Evolutionary conservation across 92 coral and sea anemone genomes (phyloP).

Genomic region (Zoanthus sansibaricus): DNA sequence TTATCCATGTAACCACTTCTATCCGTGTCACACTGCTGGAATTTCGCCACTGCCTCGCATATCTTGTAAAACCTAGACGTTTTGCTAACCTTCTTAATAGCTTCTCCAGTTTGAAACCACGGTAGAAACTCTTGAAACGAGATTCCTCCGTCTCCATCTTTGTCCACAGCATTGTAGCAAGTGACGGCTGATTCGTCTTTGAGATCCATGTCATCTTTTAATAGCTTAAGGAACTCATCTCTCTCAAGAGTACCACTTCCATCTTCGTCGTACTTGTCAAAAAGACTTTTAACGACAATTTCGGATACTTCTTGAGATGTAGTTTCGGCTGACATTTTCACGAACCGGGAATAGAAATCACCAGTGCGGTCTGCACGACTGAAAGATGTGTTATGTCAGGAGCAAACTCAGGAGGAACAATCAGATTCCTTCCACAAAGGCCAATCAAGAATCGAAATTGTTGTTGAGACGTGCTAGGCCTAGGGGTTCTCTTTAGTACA

Average conservation of each 20-base stretch:
- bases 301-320: constrained; percentile 61
- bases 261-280: constrained; percentile 86
- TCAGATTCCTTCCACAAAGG: not conserved
- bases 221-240: constrained; percentile 64
- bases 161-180: constrained; percentile 71
- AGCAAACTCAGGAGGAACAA: not conserved
- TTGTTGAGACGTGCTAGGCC: constrained; percentile 15
- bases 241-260: constrained; percentile 73
- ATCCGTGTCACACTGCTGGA: constrained; percentile 86
- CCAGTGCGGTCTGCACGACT: not conserved
- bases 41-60: constrained; percentile 75
- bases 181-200: constrained; percentile 72
- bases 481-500: constrained; percentile 9
- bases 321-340: constrained; percentile 55
- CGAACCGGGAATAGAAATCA: not conserved
- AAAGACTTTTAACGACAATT: constrained; percentile 83
- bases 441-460: constrained; percentile 25
- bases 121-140: constrained; percentile 80
- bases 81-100: constrained; percentile 67
- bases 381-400: not conserved
- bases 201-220: constrained; percentile 83
- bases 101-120: constrained; percentile 81
- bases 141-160: constrained; percentile 82
- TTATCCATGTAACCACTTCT: constrained; percentile 81
- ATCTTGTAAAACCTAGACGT: constrained; percentile 66